A percentile compares a stretch with the other conserved stretches of the same genome.
Evolutionary conservation across 2,888 invertebrate genomes (phyloP).

Genomic region (Cyclophora punctaria): DNA sequence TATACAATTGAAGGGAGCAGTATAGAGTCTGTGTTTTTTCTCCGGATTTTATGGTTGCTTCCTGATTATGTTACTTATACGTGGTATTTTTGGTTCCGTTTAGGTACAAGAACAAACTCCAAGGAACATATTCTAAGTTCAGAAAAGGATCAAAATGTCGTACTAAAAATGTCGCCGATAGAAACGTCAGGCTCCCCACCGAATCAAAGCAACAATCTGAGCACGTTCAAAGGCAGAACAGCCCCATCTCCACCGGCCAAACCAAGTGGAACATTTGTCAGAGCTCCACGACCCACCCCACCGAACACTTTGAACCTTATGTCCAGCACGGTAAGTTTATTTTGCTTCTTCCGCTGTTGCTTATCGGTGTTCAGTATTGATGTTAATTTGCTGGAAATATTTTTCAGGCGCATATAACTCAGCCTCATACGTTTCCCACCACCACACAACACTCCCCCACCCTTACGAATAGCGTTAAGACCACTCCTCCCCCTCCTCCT

Average conservation of each 20-base stretch:
- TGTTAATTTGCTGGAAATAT: constrained; percentile 53
- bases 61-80: too few species aligned
- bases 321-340: constrained; percentile 69
- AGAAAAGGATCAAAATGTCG: constrained; percentile 78
- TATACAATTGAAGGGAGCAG: too few species aligned
- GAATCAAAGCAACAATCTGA: constrained; percentile 70
- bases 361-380: constrained; percentile 38
- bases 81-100: constrained; percentile 2
- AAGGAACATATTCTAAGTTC: constrained; percentile 54
- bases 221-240: constrained; percentile 80
- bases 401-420: constrained; percentile 75
- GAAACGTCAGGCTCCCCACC: constrained; percentile 68
- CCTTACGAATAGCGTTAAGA: constrained; percentile 50
- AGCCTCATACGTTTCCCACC: constrained; percentile 67
- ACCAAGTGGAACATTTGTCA: constrained; percentile 63
- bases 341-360: constrained; percentile 17
- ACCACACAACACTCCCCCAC: constrained; percentile 59
- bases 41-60: too few species aligned
- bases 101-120: constrained; percentile 58
- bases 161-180: constrained; percentile 85
- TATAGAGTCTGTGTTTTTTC: too few species aligned
- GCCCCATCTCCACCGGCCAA: constrained; percentile 72
- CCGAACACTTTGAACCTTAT: constrained; percentile 88
- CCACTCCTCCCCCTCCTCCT: constrained; percentile 88
- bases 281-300: constrained; percentile 84